A percentile compares a stretch with the other conserved stretches of the same genome.
These are phyloP conservation scores for Euplagia quadripunctaria DNA, from an alignment of 2,888 invertebrate genomes.

Conservation along the genomic window DNA sequence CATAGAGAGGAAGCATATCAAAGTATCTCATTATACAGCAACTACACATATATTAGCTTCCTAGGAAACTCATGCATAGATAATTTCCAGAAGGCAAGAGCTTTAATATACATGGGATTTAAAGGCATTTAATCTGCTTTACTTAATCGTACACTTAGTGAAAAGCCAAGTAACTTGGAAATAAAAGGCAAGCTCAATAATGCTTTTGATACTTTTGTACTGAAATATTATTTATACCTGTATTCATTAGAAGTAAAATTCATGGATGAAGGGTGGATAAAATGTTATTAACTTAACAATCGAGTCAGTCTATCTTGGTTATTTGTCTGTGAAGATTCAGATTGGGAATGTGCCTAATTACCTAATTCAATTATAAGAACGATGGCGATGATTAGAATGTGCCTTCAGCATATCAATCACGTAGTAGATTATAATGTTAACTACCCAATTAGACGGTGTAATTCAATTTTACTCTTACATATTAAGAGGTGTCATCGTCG, in stretches of 20 bases:
- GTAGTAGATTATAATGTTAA: slow-evolving; percentile 12
- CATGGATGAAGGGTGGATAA: neutral
- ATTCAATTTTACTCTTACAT: slow-evolving; percentile 9
- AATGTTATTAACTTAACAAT: neutral
- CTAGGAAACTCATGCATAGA: slow-evolving; percentile 8
- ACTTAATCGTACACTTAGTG: neutral
- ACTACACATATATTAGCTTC: neutral
- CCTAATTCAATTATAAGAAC: neutral
- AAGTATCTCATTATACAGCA: slow-evolving; percentile 4
- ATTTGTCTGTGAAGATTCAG: neutral
- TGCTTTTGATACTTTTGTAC: neutral
- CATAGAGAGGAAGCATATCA: neutral
- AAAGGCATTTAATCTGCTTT: neutral
- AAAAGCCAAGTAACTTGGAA: neutral
- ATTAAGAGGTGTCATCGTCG: slow-evolving; percentile 1
- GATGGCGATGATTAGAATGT: neutral
- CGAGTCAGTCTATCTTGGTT: neutral
- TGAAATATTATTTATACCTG: neutral
- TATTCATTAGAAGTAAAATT: neutral
- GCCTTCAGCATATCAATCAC: slow-evolving; percentile 12
- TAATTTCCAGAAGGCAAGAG: neutral
- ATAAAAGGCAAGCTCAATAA: neutral
- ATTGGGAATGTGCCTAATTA: neutral
- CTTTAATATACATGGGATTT: neutral
- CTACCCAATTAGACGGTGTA: slow-evolving; percentile 4